A percentile compares a stretch with the other conserved stretches of the same genome.
phyloP scores from a whole-genome alignment of 1,140 invertebrate genomes.

The Hylaeus anthracinus region DNA sequence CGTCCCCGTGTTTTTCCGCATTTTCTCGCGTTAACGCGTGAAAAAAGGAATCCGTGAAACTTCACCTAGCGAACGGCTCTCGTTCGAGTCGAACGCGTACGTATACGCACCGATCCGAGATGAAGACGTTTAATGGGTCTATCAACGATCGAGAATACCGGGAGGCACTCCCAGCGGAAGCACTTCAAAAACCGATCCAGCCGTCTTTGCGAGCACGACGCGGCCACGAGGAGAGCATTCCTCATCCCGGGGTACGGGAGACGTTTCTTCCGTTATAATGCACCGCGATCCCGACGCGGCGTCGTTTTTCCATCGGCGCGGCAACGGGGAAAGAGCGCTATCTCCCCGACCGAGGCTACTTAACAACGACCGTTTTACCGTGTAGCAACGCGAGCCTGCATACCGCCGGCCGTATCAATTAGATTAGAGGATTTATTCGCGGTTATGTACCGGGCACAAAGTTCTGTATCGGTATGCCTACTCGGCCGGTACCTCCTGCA shows the following conservation, averaged over 20 bases:
- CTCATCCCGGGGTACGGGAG: conserved; percentile 1
- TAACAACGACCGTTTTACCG: conserved; percentile 68
- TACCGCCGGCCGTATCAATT: conserved; percentile 71
- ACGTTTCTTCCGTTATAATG: conserved; percentile 28
- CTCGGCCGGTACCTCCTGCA: background rate
- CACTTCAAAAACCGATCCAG: conserved; percentile 40
- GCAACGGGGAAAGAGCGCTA: conserved; percentile 14
- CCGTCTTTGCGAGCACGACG: background rate
- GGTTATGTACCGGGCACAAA: conserved; percentile 64
- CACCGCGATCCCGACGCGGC: conserved; percentile 13
- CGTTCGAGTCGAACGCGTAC: background rate
- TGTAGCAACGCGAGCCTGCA: conserved; percentile 40
- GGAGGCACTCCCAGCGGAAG: conserved; percentile 50
- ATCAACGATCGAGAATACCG: conserved; percentile 31
- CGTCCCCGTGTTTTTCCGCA: background rate
- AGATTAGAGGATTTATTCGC: conserved; percentile 75
- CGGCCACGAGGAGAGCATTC: conserved; percentile 18
- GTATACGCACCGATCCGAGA: conserved; percentile 1
- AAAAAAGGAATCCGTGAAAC: background rate
- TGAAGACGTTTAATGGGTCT: conserved; percentile 44
- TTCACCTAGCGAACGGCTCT: background rate
- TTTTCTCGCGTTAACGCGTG: background rate
- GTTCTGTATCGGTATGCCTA: conserved; percentile 61
- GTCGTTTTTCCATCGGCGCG: conserved; percentile 26
- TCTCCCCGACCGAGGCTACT: conserved; percentile 50